A percentile compares a stretch with the other conserved stretches of the same genome.
Conservation (phyloP, 2,888 invertebrate genomes). For the Cheilosia soror region DNA sequence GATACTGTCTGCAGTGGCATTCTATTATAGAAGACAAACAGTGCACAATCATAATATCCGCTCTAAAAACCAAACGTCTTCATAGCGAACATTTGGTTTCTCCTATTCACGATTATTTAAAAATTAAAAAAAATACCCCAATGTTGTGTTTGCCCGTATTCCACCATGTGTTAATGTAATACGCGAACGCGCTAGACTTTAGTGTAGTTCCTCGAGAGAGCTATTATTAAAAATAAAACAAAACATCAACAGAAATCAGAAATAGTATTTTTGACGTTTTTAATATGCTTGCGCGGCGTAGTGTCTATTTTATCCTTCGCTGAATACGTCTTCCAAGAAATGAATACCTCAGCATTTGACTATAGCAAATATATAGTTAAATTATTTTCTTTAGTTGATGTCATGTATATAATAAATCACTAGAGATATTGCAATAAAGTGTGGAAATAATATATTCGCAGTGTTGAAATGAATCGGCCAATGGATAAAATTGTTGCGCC, state of each 20-base stretch:
- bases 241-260: conserved; percentile 2
- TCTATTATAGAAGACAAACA: neutral
- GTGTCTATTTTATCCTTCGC: conserved; percentile 40
- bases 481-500: conserved; percentile 13
- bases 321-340: conserved; percentile 34
- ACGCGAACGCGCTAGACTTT: no score
- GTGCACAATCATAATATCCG: neutral
- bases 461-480: conserved; percentile 18
- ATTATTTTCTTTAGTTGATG: conserved; percentile 37
- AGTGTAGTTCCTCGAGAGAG: neutral
- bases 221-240: conserved; percentile 17
- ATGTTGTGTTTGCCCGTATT: neutral
- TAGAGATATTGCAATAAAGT: conserved; percentile 12
- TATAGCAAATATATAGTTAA: conserved; percentile 11
- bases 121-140: no score
- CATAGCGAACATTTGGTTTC: no score
- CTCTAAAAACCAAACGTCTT: neutral
- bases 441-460: conserved; percentile 9
- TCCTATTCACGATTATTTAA: no score
- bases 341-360: conserved; percentile 17
- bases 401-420: conserved; percentile 28
- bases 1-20: neutral
- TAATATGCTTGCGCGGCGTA: conserved; percentile 39
- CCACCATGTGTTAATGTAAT: neutral
- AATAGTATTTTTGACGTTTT: conserved; percentile 7